Evolutionary conservation across 1,140 invertebrate species (phyloP).

Genomic region (Goniozus legneri): DNA sequence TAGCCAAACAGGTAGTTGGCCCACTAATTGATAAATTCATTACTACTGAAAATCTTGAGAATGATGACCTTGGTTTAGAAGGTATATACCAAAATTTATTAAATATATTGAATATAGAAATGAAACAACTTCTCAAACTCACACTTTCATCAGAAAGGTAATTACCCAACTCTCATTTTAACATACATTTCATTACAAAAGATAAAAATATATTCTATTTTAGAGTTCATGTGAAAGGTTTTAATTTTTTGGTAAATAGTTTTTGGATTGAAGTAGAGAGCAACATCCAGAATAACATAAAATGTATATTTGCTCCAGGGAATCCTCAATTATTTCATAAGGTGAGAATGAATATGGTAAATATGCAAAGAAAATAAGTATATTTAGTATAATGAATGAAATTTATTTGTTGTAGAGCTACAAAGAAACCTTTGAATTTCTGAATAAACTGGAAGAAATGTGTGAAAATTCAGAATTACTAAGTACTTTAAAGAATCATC

Average conservation of each 20-base stretch:
- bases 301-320: slow-evolving; percentile 84
- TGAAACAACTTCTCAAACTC: slow-evolving; percentile 60
- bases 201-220: slow-evolving; percentile 15
- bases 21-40: slow-evolving; percentile 72
- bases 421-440: slow-evolving; percentile 73
- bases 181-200: not conserved
- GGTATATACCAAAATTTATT: slow-evolving; percentile 74
- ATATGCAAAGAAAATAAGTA: slow-evolving; percentile 6
- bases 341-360: slow-evolving; percentile 40
- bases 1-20: slow-evolving; percentile 68
- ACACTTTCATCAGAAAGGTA: slow-evolving; percentile 62
- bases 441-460: slow-evolving; percentile 69
- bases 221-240: slow-evolving; percentile 62
- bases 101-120: slow-evolving; percentile 65
- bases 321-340: slow-evolving; percentile 84
- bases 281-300: slow-evolving; percentile 71
- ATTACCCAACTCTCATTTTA: slow-evolving; percentile 35
- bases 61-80: slow-evolving; percentile 67
- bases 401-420: slow-evolving; percentile 62
- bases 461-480: slow-evolving; percentile 59
- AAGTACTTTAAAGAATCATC: slow-evolving; percentile 59
- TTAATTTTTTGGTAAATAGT: slow-evolving; percentile 83
- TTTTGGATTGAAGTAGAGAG: slow-evolving; percentile 85
- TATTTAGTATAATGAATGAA: slow-evolving; percentile 3
- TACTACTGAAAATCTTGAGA: slow-evolving; percentile 69